phyloP scores from a whole-genome alignment of 2,113 vertebrate species.

The Cyphomyrus discorhynchus region DNA sequence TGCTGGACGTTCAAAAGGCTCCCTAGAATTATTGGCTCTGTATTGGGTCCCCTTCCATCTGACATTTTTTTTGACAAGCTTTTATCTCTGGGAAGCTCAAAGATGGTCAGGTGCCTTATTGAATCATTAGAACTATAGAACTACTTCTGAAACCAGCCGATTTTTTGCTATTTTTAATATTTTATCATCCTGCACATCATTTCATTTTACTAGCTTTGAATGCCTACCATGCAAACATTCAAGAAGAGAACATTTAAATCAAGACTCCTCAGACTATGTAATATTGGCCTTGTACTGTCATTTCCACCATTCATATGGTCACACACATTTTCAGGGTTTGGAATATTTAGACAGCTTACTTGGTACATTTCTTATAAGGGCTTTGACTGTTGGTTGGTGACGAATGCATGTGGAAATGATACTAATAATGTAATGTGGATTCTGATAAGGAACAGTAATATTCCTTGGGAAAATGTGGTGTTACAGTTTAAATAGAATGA shows the following conservation, averaged over 20 bases:
- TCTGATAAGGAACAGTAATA: background rate
- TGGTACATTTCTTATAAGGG: background rate
- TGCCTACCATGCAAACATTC: background rate
- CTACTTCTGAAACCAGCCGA: background rate
- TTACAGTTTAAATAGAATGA: background rate
- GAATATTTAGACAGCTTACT: background rate
- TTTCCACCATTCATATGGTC: background rate
- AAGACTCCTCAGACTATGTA: background rate
- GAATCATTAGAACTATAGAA: background rate
- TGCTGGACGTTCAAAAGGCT: background rate
- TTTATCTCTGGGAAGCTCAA: background rate
- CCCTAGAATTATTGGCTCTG: background rate
- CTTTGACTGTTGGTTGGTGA: background rate
- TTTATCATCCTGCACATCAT: background rate
- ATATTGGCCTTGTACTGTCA: background rate
- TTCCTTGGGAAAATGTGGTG: background rate
- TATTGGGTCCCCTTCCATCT: background rate
- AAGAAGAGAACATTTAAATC: background rate
- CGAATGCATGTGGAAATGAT: background rate
- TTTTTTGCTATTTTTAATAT: background rate
- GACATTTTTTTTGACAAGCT: too few relatives aligned
- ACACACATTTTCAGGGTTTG: background rate
- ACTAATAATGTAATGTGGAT: background rate
- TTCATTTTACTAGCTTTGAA: background rate
- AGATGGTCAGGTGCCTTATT: background rate